A percentile compares a stretch with the other conserved stretches of the same genome.
Conservation (phyloP, 2,888 invertebrate species). For the Opisthograptis luteolata region DNA sequence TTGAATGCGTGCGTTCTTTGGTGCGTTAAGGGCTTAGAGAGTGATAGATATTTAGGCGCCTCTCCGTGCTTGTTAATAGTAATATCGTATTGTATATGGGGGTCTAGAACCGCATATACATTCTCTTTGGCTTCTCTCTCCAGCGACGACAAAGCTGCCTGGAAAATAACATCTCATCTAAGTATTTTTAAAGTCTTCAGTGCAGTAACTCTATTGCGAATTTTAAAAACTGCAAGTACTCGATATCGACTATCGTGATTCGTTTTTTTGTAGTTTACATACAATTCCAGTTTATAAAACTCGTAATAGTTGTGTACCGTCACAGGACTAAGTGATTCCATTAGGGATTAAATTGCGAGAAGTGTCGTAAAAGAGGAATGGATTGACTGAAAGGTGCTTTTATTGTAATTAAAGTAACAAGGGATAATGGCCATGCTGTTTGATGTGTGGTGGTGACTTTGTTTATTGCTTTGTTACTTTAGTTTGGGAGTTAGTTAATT, state of each 20-base stretch:
- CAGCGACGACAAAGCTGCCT: slow-evolving; percentile 79
- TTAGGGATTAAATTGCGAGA: background rate
- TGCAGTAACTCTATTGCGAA: too few species aligned
- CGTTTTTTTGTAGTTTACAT: too few species aligned
- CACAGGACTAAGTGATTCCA: background rate
- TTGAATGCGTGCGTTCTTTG: slow-evolving; percentile 78
- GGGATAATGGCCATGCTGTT: slow-evolving; percentile 3
- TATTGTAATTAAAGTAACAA: slow-evolving; percentile 11
- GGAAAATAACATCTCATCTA: slow-evolving; percentile 38
- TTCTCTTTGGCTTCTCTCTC: slow-evolving; percentile 84
- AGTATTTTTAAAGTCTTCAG: too few species aligned
- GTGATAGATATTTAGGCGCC: slow-evolving; percentile 80
- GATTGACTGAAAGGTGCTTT: slow-evolving; percentile 16
- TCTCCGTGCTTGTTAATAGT: slow-evolving; percentile 82
- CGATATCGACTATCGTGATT: too few species aligned
- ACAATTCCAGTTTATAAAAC: too few species aligned
- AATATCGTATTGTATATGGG: slow-evolving; percentile 83
- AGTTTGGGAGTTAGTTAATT: slow-evolving; percentile 4
- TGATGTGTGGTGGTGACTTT: slow-evolving; percentile 5
- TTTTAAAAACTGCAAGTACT: too few species aligned
- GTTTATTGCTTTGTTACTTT: slow-evolving; percentile 7
- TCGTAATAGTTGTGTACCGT: too few species aligned
- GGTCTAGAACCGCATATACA: slow-evolving; percentile 82
- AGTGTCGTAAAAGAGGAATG: background rate
- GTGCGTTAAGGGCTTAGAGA: slow-evolving; percentile 80